Base-by-base conservation (phyloP, 2,888 invertebrate genomes). In the Ectemnius lituratus region DNA sequence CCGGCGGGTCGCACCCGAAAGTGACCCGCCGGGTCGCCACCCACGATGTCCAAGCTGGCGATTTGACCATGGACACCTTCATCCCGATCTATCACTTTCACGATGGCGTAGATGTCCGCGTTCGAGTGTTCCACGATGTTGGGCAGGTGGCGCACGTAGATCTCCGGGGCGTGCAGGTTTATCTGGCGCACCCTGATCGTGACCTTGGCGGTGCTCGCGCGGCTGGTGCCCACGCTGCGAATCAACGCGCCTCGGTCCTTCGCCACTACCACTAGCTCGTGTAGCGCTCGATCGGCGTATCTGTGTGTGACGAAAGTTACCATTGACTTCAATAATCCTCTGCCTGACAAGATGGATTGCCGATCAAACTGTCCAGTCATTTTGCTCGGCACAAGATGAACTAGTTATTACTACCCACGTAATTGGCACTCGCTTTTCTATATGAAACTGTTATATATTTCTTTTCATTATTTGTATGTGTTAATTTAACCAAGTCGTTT, bases 11-110 rank as follows among this genome's bases (percentile, higher is more conserved):
- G 92, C 67, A 98, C 94, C 65, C 96, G 93, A 91, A 98, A 98
- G 91, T 97, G 95, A 0, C 97, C 97, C 83, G 97, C 96, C 0
- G 97, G 96, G 90, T 98, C 97, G 0, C 98, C 98, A 78, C 96
- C 96, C 4, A 97, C 95, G 70, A 98, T 97, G 84, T 97, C 96
- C 60, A 98, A 91, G 58, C 93, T 93, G 65, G 94, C 94, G 60
- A 98, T 95, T 88, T 96, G 93, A 0, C 98, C 98, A 90, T 97
- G 96, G 23, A 94, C 93, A 0, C 97, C 98, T 57, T 92, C 92
- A 90, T 99, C 99, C 67, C 94, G 93, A 90, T 98, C 98, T 6
- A 93, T 93, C 1, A 97, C 97, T 73, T 94, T 94, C 0, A 98
- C 94, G 67, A 98, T 97, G 3, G 98, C 98, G 90, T 97, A 98